Evolutionary conservation across 1,140 invertebrate genomes (phyloP).

Genomic region (Eumaeus atala): DNA sequence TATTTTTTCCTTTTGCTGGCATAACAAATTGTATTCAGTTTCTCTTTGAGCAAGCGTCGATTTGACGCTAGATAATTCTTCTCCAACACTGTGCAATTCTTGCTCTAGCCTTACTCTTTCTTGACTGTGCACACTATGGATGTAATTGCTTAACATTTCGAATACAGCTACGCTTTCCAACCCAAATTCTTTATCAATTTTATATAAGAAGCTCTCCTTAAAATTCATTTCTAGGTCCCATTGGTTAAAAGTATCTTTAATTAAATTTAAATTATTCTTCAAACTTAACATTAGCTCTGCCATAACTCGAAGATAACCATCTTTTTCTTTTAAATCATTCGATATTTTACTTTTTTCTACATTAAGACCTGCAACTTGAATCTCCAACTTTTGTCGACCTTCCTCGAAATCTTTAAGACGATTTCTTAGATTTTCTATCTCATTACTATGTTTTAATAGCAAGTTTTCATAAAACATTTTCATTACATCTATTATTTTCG

Average conservation of each 20-base stretch:
- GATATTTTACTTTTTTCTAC: constrained; percentile 28
- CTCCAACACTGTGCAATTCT: constrained; percentile 32
- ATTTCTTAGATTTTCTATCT: constrained; percentile 54
- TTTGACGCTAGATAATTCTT: constrained; percentile 30
- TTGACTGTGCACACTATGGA: constrained; percentile 23
- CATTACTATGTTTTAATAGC: constrained; percentile 42
- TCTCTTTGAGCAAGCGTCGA: constrained; percentile 40
- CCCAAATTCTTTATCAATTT: constrained; percentile 44
- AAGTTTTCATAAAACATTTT: constrained; percentile 49
- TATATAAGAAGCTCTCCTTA: constrained; percentile 41
- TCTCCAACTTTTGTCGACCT: constrained; percentile 35
- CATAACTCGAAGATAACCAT: constrained; percentile 27
- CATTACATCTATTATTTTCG: constrained; percentile 58
- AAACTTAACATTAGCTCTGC: constrained; percentile 26
- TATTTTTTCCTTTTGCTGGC: constrained; percentile 48
- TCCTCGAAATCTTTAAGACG: constrained; percentile 51
- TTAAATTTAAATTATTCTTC: constrained; percentile 22
- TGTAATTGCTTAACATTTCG: constrained; percentile 33
- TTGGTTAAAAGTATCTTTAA: constrained; percentile 17
- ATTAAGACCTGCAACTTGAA: constrained; percentile 28
- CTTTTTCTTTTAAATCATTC: constrained; percentile 33
- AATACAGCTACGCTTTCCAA: constrained; percentile 33
- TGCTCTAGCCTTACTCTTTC: constrained; percentile 31
- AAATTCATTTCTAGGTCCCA: constrained; percentile 29
- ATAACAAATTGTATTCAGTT: constrained; percentile 42